Evolutionary conservation across 64 coral and sea anemone species (phyloP), one percentile per base, ranked within the genome.

Genomic region (Actinia tenebrosa): DNA sequence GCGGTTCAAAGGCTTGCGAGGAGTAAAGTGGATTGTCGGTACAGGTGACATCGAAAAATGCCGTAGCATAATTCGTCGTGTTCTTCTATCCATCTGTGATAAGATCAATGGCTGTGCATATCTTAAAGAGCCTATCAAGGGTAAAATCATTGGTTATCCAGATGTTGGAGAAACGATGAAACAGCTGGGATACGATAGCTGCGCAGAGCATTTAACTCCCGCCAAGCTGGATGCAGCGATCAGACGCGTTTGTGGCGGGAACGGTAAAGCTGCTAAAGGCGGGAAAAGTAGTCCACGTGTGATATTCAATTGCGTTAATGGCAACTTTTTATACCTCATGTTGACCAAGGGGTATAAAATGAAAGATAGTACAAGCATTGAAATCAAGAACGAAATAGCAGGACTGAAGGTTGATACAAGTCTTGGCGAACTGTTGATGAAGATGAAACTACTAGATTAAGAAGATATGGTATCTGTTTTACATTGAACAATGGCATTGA

Each of bases 1-100:
- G 46, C 44, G 18, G 16, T 81, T 81, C 10, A 81, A 81, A 53
- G 79, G 79, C 18, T 9, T 81, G 18, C 10, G 16, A 18, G 79
- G 79, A 81, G 79, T 52, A 16, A 81, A 81, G 79, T 81, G 79
- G 79, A 81, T 81, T 81, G 79, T 81, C 3, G 79, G 79, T 7
- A 81, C 79, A 22, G 79, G 79, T 50, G 79, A 81, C 16, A n/a
- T 81, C 79, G 15, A 17, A 37, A 81, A 81, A 81, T 81, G 79
- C 22, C n/a, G 79, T 2, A 50, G 22, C 50, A 81, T 50, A 20
- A 81, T 81, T 81, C 79, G 79, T 22, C 3, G 10, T 4, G 9
- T 22, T 45, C 79, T 81, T 75, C 14, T 81, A 0, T 37, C 17
- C 22, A 81, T 81, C 18, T 81, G 79, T 81, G 50, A 53, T 53